These are phyloP conservation scores for Setipinna tenuifilis DNA, from an alignment of 2,797 vertebrate genomes.

Conservation along the genomic window DNA sequence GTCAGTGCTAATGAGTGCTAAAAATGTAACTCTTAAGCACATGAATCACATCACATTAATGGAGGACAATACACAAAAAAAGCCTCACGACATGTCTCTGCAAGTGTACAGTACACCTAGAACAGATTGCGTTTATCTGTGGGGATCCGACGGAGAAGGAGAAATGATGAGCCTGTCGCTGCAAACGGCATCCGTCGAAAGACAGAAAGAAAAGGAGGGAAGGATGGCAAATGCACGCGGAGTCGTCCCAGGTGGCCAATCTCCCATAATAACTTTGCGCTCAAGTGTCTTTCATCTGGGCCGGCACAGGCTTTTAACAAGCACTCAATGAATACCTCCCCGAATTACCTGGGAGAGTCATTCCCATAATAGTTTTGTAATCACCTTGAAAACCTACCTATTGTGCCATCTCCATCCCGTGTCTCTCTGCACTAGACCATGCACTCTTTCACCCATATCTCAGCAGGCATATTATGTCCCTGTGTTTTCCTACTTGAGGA, in stretches of 20 bases:
- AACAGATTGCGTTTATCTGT: slow-evolving; percentile 14
- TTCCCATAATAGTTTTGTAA: slow-evolving; percentile 78
- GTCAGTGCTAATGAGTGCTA: neutral
- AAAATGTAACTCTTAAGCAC: neutral
- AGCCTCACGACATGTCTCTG: neutral
- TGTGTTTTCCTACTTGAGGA: neutral
- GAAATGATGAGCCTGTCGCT: neutral
- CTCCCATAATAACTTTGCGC: slow-evolving; percentile 71
- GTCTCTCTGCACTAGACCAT: slow-evolving; percentile 38
- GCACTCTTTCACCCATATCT: neutral
- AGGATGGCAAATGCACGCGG: slow-evolving; percentile 32
- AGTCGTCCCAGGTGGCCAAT: slow-evolving; percentile 64
- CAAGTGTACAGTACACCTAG: neutral
- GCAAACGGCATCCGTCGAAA: neutral
- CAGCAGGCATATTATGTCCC: neutral
- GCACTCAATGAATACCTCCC: slow-evolving; percentile 73
- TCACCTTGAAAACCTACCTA: slow-evolving; percentile 72
- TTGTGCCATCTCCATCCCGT: slow-evolving; percentile 48
- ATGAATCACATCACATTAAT: neutral
- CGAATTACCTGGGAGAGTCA: slow-evolving; percentile 76
- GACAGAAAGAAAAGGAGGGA: neutral
- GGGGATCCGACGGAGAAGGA: neutral
- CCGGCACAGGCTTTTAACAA: slow-evolving; percentile 66
- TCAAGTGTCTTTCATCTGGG: slow-evolving; percentile 69
- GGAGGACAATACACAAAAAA: neutral